Evolutionary conservation across 2,797 vertebrate genomes (phyloP).

Genomic region (Oryzias sinensis): DNA sequence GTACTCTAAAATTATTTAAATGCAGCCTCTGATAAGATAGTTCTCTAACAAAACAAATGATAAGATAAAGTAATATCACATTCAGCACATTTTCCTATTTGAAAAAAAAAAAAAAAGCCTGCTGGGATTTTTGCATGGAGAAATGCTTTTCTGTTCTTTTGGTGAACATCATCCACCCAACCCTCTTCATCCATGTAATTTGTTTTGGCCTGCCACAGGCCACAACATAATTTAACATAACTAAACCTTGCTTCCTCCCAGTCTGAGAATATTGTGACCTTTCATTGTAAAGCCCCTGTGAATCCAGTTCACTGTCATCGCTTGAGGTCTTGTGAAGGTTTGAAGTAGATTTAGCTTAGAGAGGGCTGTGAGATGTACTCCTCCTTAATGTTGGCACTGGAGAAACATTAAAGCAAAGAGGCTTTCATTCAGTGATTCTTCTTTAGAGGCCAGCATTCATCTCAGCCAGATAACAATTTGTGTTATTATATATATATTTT

Average conservation of each 20-base stretch:
- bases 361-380: slow-evolving; percentile 51
- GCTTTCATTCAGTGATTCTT: slow-evolving; percentile 73
- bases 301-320: slow-evolving; percentile 68
- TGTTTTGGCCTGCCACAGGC: slow-evolving; percentile 57
- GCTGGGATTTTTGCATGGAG: slow-evolving; percentile 2
- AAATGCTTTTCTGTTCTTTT: slow-evolving; percentile 4
- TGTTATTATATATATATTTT: slow-evolving; percentile 51
- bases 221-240: slow-evolving; percentile 69
- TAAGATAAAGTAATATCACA: slow-evolving; percentile 16
- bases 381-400: slow-evolving; percentile 64
- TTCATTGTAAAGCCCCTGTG: slow-evolving; percentile 62
- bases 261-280: slow-evolving; percentile 70
- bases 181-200: slow-evolving; percentile 41
- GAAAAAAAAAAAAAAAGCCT: neutral
- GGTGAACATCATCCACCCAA: neutral
- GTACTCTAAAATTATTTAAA: slow-evolving; percentile 37
- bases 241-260: slow-evolving; percentile 42
- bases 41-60: slow-evolving; percentile 15
- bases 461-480: slow-evolving; percentile 57
- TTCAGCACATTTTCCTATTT: slow-evolving; percentile 28
- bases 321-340: slow-evolving; percentile 59
- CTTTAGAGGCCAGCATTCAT: slow-evolving; percentile 64
- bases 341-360: slow-evolving; percentile 61
- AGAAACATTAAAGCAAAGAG: slow-evolving; percentile 62
- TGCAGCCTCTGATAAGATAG: slow-evolving; percentile 21